Base-by-base conservation (phyloP, 2,888 invertebrate genomes). In the Hirtodrosophila confusa region DNA sequence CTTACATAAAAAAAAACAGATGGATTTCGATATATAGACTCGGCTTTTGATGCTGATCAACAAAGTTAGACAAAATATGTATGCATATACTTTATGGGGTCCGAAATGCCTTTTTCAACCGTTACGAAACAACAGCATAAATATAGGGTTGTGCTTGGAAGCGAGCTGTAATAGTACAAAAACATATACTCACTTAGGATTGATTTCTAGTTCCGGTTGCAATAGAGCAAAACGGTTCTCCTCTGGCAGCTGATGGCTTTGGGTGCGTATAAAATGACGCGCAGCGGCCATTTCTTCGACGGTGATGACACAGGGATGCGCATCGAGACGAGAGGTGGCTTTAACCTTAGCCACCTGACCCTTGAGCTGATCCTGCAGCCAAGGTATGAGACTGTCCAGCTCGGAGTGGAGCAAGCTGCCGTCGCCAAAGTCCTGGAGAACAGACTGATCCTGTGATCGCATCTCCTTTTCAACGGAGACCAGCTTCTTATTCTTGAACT, bases 271-370 rank as follows among this genome's bases (percentile, higher is more conserved):
- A 88, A 99, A 98, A 91, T 99, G 98, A 44, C 99, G 93, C 0
- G 99, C 98, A 1, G 98, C 96, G 0, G 97, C 98, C 98, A 99
- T 98, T 92, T 99, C 98, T 77, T 96, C 97, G 0, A 99, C 98
- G 0, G 98, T 98, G 2, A 99, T 94, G 0, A 98, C 96, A 90
- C 98, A 99, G 0, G 99, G 99, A 92, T 99, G 97, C 1, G 94
- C 93, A 80, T 97, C 97, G 40, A 99, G 92, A 57, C 96, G 94
- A 35, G 94, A 94, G 0, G 98, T 99, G n/a, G 91, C 95, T 90
- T 96, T 95, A 0, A 98, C 96, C 61, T 95, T 94, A 41, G 95
- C 94, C 2, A 97, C 97, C 92, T 96, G 97, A 2, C 96, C 96
- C 1, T 94, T 92, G 24, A 99, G 92, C 68, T 94, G 94, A 0